Conservation (phyloP, 2,888 invertebrate genomes). For the Athripsodes cinereus region DNA sequence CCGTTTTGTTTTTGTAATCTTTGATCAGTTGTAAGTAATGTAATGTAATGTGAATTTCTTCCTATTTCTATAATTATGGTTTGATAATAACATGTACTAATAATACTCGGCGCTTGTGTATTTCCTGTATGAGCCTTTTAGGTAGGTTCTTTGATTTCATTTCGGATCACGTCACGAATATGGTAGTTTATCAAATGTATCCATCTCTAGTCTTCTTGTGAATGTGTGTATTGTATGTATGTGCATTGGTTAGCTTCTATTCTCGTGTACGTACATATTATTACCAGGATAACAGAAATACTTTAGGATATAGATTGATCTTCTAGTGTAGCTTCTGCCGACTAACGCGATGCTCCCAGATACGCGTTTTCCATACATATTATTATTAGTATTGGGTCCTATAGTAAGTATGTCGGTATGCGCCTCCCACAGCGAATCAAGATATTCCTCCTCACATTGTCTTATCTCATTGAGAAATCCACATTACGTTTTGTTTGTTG, state of each 20-base stretch:
- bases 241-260: no score
- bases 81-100: no score
- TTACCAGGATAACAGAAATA: conserved; percentile 17
- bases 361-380: conserved; percentile 10
- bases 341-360: conserved; percentile 22
- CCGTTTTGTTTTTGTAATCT: no score
- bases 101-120: no score
- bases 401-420: conserved; percentile 8
- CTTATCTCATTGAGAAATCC: conserved; percentile 20
- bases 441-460: conserved; percentile 16
- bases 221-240: background rate
- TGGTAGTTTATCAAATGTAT: background rate
- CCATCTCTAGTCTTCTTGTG: conserved; percentile 3
- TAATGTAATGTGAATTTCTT: no score
- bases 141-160: background rate
- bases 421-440: conserved; percentile 25
- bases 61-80: no score
- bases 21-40: no score
- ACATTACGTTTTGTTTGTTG: conserved; percentile 8
- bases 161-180: background rate
- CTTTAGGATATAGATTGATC: conserved; percentile 22
- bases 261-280: conserved; percentile 6
- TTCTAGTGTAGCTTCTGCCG: conserved; percentile 22
- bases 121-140: no score
- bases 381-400: no score